Evolutionary conservation across 2,888 invertebrate genomes (phyloP), one percentile per base, ranked within the genome.

Genomic region (Mactromeris polynyma): DNA sequence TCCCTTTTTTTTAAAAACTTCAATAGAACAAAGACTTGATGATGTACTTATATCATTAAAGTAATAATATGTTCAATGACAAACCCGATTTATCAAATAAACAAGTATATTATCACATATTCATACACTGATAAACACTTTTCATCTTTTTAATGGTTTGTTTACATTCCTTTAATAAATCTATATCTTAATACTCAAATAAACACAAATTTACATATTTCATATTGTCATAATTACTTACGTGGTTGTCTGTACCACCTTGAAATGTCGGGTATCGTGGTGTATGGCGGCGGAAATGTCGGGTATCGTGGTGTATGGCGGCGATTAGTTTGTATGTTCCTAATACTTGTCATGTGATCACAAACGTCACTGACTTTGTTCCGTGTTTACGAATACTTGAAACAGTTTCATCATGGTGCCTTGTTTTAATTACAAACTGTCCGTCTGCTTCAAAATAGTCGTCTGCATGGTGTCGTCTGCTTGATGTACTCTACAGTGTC

Each of bases 161-260:
- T 84, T 84, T n/a, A 78, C 78, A 36, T 78, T 54, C 36, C 36
- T 73, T 36, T 73, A 33, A 73, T 73, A 73, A 73, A 73, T 73
- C 73, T 36, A 73, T 73, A 33, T 36, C 36, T 36, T 73, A 33
- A 73, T 73, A 14, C 36, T 33, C 19, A 33, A 54, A 77, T 54
- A 87, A 87, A 87, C 54, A 87, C 26, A 83, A 87, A 87, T 87
- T 82, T 38, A 87, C 86, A 87, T 87, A 82, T 87, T 87, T 77
- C 21, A 78, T 46, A 77, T 78, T 46, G 46, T 78, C 51, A 33
- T 36, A 36, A 33, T 69, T 33, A 36, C 73, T 73, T 73, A 69
- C 33, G 36, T 31, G 11, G 36, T 33, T 17, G 19, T 36, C 36
- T 36, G 33, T 73, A 73, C 73, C 73, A 73, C 33, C 33, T 31